Evolutionary conservation across 2,113 vertebrate species (phyloP), one percentile per base, ranked within the genome.

Genomic region (Pterocles gutturalis): DNA sequence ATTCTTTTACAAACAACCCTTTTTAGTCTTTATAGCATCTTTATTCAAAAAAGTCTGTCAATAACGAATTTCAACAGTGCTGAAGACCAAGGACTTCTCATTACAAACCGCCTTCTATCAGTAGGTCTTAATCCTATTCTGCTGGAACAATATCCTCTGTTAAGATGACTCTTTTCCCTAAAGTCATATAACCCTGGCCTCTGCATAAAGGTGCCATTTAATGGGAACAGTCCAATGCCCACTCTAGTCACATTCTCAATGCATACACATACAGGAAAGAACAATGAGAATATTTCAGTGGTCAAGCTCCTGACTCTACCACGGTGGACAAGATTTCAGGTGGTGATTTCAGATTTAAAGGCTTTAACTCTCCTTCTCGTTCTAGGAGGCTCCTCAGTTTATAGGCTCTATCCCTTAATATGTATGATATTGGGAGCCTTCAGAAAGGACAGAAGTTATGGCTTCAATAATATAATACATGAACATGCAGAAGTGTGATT

Each of bases 261-360:
- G 34, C 2, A 0, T 21, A 73, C 31, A n/a, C 18, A 62, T 13
- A 86, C 2, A 61, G 26, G 41, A 81, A 90, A 64, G 57, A 60
- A 9, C 22, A 89, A 15, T 43, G 19, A 51, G 22, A 55, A 5
- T 34, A 73, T 70, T 95, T 69, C 26, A 53, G 45, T n/a, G 34
- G 51, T 61, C 41, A 45, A 95, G 54, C 24, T 70, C 51, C 36
- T 49, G 49, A 70, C 77, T 97, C 89, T 53, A 91, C 21, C 20
- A 16, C 20, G 31, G 9, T 26, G 22, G 22, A 83, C 2, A 76
- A 61, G 25, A 81, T 73, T 90, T 87, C 65, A 82, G 31, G 7
- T 15, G 29, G 2, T 67, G 28, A 90, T 78, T 83, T 95, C 60
- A 70, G n/a, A 73, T 77, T 89, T 72, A 77, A 83, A 77, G 38